Evolutionary conservation across 2,888 invertebrate species (phyloP), one percentile per base, ranked within the genome.

Genomic region (Cantharis rustica): DNA sequence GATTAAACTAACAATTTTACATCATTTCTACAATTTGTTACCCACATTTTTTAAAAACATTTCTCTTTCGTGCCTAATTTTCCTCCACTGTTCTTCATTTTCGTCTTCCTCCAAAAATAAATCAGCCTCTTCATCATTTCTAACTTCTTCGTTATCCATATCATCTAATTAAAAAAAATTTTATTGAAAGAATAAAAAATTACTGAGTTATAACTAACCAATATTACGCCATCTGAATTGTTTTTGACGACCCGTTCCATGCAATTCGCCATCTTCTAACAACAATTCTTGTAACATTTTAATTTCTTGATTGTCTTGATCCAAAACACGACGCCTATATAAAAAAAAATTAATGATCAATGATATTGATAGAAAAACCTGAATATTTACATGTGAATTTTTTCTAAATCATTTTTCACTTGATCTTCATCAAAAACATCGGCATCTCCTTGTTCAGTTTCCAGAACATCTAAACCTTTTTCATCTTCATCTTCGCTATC

Each of bases 401-500:
- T 93, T 71, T 93, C 97, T 66, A 98, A 89, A 87, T 98, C 95
- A 75, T 92, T 89, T 81, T 93, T 92, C 73, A 98, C 89, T 86
- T 93, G 89, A n/a, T 93, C 92, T 81, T 95, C 93, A 84, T 97
- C 94, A 84, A 96, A 93, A 47, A 93, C 91, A 76, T 98, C 98
- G 11, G 92, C 91, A 83, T 98, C 98, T 0, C 95, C 98, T 75
- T 92, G 93, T 86, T 98, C 97, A 3, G 91, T 89, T 86, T 98
- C 97, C 87, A 96, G 91, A 72, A 91, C 90, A 85, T 97, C 97
- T 83, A 95, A 87, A 73, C 92, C 93, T 47, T 91, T 91, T 87
- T 96, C 96, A 86, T 97, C 96, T 87, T 95, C 97, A 84, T 97
- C 97, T 0, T 93, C 96, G 68, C 96, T 96, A 0, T 93, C 96